Evolutionary conservation across 2,888 invertebrate genomes (phyloP).

Genomic region (Cylloceria caligata): DNA sequence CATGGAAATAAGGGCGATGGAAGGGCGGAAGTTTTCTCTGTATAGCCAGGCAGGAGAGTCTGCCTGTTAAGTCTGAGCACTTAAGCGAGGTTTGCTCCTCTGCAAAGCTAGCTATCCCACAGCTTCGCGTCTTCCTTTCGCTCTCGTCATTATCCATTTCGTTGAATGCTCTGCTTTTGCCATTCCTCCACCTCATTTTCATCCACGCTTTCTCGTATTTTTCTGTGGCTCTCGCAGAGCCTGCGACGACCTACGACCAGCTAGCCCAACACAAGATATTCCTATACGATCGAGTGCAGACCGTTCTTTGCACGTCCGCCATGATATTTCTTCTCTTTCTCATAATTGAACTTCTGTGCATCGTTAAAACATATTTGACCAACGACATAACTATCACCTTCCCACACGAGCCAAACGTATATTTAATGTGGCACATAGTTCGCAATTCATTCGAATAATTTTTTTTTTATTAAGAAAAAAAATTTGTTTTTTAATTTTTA

Average conservation of each 20-base stretch:
- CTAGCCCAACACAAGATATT: neutral
- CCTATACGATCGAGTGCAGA: constrained; percentile 3
- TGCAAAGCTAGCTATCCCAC: neutral
- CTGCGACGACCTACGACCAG: constrained; percentile 23
- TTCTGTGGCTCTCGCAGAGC: neutral
- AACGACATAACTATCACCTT: constrained; percentile 6
- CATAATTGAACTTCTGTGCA: constrained; percentile 38
- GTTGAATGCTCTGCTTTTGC: constrained; percentile 35
- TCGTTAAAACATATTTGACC: constrained; percentile 57
- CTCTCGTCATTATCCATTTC: constrained; percentile 53
- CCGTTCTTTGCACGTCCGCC: constrained; percentile 12
- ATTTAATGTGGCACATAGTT: neutral
- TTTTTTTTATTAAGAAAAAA: constrained; percentile 15
- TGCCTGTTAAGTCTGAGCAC: constrained; percentile 22
- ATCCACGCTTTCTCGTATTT: constrained; percentile 25
- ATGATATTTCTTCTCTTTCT: constrained; percentile 16
- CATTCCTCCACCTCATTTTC: constrained; percentile 34
- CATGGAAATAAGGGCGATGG: constrained; percentile 22
- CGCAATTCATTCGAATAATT: constrained; percentile 22
- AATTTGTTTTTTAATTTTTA: constrained; percentile 27
- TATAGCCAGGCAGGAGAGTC: constrained; percentile 19
- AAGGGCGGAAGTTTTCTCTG: constrained; percentile 46
- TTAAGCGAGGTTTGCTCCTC: constrained; percentile 21
- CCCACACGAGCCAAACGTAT: neutral
- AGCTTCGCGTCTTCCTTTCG: constrained; percentile 31